Evolutionary conservation across 2,113 vertebrate genomes (phyloP).

Genomic region (Orthonyx spaldingii): DNA sequence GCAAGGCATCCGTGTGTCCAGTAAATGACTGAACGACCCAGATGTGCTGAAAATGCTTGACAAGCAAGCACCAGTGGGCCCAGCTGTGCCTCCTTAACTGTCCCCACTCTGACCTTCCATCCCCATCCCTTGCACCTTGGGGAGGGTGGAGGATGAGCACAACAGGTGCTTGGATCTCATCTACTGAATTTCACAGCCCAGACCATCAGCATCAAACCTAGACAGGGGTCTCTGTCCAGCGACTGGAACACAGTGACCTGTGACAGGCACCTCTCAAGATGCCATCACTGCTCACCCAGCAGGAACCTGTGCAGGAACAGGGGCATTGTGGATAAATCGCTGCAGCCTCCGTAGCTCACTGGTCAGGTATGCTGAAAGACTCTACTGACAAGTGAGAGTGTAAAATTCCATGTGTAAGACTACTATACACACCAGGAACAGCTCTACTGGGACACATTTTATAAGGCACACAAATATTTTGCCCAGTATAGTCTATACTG

Average conservation of each 20-base stretch:
- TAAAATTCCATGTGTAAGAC: background rate
- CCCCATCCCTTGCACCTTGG: background rate
- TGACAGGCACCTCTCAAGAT: background rate
- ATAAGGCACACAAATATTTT: background rate
- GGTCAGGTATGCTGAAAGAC: background rate
- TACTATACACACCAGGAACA: background rate
- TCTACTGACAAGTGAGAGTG: accelerated
- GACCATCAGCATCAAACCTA: background rate
- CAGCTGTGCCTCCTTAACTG: background rate
- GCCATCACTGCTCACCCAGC: background rate
- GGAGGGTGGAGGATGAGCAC: background rate
- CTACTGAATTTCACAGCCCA: background rate
- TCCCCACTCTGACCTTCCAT: background rate
- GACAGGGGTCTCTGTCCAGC: background rate
- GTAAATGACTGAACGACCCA: background rate
- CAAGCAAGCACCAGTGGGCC: background rate
- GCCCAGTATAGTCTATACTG: too few relatives aligned
- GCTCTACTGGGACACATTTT: background rate
- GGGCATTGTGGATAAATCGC: background rate
- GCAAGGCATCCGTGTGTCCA: background rate
- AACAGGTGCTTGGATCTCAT: background rate
- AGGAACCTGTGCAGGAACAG: background rate
- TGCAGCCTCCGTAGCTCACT: background rate
- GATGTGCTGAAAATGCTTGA: background rate
- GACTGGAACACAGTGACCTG: background rate